Base-by-base conservation (phyloP, 2,797 vertebrate genomes). In the Australoheros facetus region DNA sequence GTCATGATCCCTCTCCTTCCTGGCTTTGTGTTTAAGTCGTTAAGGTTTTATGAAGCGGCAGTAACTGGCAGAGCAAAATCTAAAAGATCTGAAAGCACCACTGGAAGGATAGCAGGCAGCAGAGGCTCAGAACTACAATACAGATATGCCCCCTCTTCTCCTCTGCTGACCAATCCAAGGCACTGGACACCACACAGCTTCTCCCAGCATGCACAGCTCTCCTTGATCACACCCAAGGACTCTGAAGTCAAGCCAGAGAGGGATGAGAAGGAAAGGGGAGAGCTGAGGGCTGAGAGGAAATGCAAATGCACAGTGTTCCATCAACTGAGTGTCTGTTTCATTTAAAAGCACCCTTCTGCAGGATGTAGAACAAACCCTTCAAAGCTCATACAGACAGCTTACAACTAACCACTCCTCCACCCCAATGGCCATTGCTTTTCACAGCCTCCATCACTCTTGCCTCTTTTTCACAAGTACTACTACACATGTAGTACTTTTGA, bases 21-120 rank as follows among this genome's bases (percentile, higher is more conserved):
- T 76, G 64, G 87, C 82, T 89, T 95, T 95, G 94, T 95, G 90
- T 60, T 85, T 28, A 75, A 60, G 84, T 91, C 90, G 93, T 95
- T 95, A 80, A 94, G 91, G 88, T 84, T 95, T 94, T 93, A 95
- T 94, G 94, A 95, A 94, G 95, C 93, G 82, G 93, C 89, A 95
- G 87, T 95, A 95, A 95, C 90, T 66, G 77, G 88, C 87, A 92
- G 90, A 87, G 88, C 90, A 90, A 93, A 95, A 91, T 91, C 87
- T 69, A 88, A 91, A 91, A 87, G 73, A 77, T 77, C 88, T 91
- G 81, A 94, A 93, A 93, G 91, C 85, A 82, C 71, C 81, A 76
- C 89, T 26, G 88, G 85, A 89, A 88, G 83, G 91, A 90, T 75
- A 85, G 89, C 87, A 87, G 92, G 87, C 89, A 91, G 89, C 91